These are phyloP conservation scores for Rallus limicola DNA, from an alignment of 2,113 vertebrate species.

Conservation along the genomic window DNA sequence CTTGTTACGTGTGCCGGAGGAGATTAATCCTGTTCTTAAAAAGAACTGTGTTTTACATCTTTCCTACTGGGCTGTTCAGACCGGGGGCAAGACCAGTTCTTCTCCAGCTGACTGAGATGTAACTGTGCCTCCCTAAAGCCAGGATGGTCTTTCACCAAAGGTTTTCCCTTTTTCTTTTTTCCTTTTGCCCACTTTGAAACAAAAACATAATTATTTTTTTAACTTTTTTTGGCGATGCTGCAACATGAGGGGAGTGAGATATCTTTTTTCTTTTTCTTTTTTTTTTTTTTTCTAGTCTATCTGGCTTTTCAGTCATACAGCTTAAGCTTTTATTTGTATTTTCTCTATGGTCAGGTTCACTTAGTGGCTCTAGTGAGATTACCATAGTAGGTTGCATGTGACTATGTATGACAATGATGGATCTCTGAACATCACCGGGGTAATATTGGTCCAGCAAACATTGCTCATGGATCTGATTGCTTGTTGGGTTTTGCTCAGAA, in stretches of 20 bases:
- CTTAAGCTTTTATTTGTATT: not conserved
- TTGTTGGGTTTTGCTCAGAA: not conserved
- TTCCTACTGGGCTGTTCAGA: not conserved
- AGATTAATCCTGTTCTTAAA: not conserved
- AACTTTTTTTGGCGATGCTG: not conserved
- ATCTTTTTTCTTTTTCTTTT: too few species aligned
- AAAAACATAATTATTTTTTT: not conserved
- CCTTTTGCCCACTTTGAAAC: not conserved
- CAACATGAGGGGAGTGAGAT: accelerated
- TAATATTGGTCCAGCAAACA: not conserved
- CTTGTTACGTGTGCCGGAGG: not conserved
- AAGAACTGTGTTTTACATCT: not conserved
- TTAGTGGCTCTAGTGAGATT: not conserved
- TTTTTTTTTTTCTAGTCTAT: not conserved
- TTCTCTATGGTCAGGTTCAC: not conserved
- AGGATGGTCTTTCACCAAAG: accelerated
- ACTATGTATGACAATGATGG: not conserved
- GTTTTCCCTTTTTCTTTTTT: not conserved
- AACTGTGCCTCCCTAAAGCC: not conserved
- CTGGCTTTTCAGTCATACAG: not conserved
- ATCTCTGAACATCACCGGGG: not conserved
- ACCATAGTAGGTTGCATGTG: not conserved
- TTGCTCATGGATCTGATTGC: not conserved
- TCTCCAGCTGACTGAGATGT: not conserved
- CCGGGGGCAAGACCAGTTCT: not conserved